Percentiles rank a stretch among this genome's conserved stretches.
phyloP scores from a whole-genome alignment of 2,113 vertebrate species.

The Caranx melampygus region DNA sequence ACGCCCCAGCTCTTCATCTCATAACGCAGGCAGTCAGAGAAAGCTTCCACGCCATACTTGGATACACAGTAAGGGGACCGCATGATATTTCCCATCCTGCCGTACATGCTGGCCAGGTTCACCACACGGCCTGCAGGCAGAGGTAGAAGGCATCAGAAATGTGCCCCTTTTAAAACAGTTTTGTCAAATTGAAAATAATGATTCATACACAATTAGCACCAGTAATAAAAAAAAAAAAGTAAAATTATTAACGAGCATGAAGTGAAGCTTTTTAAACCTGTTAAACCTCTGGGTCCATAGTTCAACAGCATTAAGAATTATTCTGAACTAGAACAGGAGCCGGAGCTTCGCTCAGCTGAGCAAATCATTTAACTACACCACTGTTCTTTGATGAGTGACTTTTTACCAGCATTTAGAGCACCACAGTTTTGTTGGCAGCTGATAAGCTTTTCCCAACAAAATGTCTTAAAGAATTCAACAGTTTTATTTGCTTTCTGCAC shows the following conservation, averaged over 20 bases:
- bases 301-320: background rate
- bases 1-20: slow-evolving; percentile 92
- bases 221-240: background rate
- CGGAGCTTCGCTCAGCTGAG: background rate
- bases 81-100: slow-evolving; percentile 83
- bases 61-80: slow-evolving; percentile 89
- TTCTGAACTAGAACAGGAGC: background rate
- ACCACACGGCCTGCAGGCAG: slow-evolving; percentile 86
- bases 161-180: background rate
- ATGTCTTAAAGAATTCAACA: background rate
- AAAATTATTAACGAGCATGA: background rate
- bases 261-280: background rate
- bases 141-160: background rate
- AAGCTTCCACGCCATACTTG: slow-evolving; percentile 89
- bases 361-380: background rate
- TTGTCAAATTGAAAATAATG: background rate
- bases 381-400: background rate
- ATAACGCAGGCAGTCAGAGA: slow-evolving; percentile 90
- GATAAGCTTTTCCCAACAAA: background rate
- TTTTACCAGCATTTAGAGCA: background rate
- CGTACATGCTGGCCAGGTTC: slow-evolving; percentile 88
- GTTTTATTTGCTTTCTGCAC: background rate
- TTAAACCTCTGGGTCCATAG: slow-evolving; percentile 12
- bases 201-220: no score
- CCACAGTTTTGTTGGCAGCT: background rate